Conservation (phyloP, 2,888 invertebrate genomes). For the Apamea monoglypha region DNA sequence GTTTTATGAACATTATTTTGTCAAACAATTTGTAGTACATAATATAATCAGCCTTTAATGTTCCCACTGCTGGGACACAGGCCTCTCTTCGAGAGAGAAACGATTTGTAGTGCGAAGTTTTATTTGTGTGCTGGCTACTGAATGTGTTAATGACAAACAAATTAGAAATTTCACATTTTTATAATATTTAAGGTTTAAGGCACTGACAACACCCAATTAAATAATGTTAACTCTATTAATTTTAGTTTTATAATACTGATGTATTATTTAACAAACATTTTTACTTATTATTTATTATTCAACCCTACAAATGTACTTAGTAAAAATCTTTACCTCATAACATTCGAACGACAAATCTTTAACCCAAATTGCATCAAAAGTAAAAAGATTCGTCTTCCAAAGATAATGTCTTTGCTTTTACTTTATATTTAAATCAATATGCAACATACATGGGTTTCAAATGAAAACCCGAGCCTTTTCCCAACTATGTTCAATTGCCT, state of each 20-base stretch:
- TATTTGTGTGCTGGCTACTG: not conserved
- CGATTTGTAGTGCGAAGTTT: not conserved
- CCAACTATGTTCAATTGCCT: not conserved
- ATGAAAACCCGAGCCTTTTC: not conserved
- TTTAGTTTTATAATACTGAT: not conserved
- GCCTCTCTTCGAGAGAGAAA: not conserved
- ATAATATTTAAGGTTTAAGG: slow-evolving; percentile 29
- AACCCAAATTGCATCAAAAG: not conserved
- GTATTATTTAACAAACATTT: not conserved
- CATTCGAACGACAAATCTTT: not conserved
- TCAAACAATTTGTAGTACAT: not conserved
- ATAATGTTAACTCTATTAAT: not conserved
- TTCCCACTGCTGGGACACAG: no score
- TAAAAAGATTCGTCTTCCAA: not conserved
- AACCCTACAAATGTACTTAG: not conserved
- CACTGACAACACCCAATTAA: slow-evolving; percentile 40
- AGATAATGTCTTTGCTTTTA: not conserved
- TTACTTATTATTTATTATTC: not conserved
- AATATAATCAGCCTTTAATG: no score
- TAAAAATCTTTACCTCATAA: not conserved
- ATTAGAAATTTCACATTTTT: not conserved
- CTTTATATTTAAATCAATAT: not conserved
- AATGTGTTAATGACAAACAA: slow-evolving; percentile 31
- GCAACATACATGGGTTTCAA: not conserved
- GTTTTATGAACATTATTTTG: not conserved